These are phyloP conservation scores for Picathartes gymnocephalus DNA, from an alignment of 2,113 vertebrate species.

Conservation along the genomic window DNA sequence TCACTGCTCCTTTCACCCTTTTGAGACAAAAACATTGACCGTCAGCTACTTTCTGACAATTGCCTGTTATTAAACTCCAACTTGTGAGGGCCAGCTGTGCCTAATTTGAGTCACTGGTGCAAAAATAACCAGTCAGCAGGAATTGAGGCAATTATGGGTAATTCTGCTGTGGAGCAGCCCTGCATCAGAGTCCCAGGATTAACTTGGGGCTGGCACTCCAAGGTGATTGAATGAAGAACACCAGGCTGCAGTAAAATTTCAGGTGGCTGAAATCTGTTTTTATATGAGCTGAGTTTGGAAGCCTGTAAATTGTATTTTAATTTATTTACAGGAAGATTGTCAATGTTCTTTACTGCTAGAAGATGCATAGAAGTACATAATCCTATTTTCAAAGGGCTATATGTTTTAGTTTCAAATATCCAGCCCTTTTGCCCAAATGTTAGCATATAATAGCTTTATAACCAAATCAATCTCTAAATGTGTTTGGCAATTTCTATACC, in stretches of 20 bases:
- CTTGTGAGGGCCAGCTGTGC: conserved; percentile 43
- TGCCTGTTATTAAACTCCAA: conserved; percentile 56
- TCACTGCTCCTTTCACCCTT: conserved; percentile 7
- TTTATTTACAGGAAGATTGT: neutral
- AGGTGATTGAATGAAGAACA: conserved; percentile 26
- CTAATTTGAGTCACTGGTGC: conserved; percentile 58
- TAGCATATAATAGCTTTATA: neutral
- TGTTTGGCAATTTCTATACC: neutral
- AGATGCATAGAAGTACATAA: neutral
- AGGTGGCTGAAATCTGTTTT: neutral
- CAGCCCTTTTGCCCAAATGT: neutral
- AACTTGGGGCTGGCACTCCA: conserved; percentile 29
- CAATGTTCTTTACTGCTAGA: neutral
- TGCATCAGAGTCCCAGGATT: conserved; percentile 55
- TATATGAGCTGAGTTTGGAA: neutral
- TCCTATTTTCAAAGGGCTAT: neutral
- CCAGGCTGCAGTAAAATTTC: neutral
- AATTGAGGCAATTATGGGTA: conserved; percentile 57
- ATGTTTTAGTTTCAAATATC: neutral
- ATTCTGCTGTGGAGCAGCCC: conserved; percentile 40
- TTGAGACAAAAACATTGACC: conserved; percentile 41
- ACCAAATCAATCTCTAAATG: neutral
- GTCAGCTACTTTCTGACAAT: conserved; percentile 56
- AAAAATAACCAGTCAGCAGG: conserved; percentile 61
- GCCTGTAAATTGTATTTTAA: neutral